phyloP scores from a whole-genome alignment of 2,888 invertebrate genomes.

The Helicoverpa assulta region DNA sequence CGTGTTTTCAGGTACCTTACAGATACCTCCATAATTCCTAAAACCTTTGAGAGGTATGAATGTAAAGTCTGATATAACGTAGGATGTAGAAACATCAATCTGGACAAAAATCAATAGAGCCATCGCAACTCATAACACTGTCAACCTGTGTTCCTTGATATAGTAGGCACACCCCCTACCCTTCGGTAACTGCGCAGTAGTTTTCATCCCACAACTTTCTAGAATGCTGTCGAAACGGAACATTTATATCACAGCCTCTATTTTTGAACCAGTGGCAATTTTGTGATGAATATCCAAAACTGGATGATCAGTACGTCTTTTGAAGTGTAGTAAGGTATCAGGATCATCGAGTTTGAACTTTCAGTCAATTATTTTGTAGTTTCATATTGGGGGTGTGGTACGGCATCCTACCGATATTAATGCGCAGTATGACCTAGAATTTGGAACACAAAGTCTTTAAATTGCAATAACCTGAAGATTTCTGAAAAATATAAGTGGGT shows the following conservation, averaged over 20 bases:
- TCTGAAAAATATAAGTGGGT: neutral
- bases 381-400: neutral
- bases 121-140: constrained; percentile 28
- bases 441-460: neutral
- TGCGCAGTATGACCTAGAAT: constrained; percentile 8
- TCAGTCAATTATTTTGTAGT: neutral
- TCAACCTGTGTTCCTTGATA: constrained; percentile 21
- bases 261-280: neutral
- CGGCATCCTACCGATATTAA: neutral
- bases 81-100: neutral
- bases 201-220: constrained; percentile 21
- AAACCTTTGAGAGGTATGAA: neutral
- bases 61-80: neutral
- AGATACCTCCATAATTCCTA: too few species aligned
- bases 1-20: too few species aligned
- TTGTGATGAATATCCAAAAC: neutral
- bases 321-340: neutral
- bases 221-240: constrained; percentile 8
- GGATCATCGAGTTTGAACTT: neutral
- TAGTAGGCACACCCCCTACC: constrained; percentile 32
- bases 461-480: neutral
- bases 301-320: too few species aligned
- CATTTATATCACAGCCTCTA: neutral
- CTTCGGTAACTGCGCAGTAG: constrained; percentile 38
- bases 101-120: constrained; percentile 39